A percentile compares a stretch with the other conserved stretches of the same genome.
Conservation (phyloP, 2,113 vertebrate species). For the Isurus oxyrinchus region DNA sequence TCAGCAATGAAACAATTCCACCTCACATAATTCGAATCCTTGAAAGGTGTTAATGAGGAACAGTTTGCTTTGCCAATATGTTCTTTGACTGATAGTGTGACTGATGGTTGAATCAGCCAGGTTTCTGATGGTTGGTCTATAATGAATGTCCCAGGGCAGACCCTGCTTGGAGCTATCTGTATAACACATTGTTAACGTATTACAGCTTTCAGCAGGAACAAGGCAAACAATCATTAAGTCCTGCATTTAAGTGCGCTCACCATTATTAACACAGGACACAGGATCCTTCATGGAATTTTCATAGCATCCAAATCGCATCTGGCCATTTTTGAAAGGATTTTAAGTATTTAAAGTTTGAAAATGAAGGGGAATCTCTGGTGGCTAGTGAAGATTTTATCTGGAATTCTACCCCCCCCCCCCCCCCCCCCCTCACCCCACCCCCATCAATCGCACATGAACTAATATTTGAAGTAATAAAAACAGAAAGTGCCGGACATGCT, state of each 20-base stretch:
- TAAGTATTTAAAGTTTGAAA: background rate
- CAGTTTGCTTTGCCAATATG: background rate
- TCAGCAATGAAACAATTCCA: background rate
- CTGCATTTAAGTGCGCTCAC: background rate
- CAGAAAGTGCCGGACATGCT: background rate
- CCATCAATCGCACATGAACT: background rate
- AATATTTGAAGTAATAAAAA: background rate
- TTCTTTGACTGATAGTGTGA: slow-evolving; percentile 16
- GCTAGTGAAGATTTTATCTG: background rate
- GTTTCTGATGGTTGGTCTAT: background rate
- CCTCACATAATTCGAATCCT: background rate
- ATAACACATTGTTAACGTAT: background rate
- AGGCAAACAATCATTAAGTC: background rate
- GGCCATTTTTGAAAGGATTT: background rate
- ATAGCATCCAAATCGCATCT: background rate
- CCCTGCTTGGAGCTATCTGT: background rate
- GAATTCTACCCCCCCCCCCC: background rate
- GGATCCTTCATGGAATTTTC: background rate
- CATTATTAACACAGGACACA: background rate
- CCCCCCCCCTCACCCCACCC: too few species aligned
- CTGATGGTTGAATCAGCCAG: background rate
- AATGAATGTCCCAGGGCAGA: background rate
- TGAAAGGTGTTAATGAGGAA: background rate
- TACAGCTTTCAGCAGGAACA: background rate
- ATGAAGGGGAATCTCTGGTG: too few species aligned